Evolutionary conservation across 1,140 invertebrate genomes (phyloP).

Genomic region (Neodiprion lecontei): DNA sequence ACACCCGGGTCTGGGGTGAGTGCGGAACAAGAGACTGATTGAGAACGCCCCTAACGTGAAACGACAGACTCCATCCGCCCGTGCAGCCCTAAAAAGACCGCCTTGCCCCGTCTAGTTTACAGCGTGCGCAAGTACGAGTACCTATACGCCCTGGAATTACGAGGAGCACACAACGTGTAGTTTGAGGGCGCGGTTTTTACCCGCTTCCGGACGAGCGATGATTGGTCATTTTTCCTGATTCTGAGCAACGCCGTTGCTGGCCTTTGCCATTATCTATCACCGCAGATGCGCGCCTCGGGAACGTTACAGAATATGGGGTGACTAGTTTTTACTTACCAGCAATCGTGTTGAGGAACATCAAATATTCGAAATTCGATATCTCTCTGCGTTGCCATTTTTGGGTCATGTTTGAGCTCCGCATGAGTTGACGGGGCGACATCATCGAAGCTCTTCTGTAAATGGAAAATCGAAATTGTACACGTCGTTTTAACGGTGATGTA

Average conservation of each 20-base stretch:
- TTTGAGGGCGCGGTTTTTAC: too few species aligned
- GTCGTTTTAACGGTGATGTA: not conserved
- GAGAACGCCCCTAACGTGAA: conserved; percentile 61
- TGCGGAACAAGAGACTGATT: conserved; percentile 55
- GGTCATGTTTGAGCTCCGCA: conserved; percentile 99
- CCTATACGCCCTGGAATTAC: too few species aligned
- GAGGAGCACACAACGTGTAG: too few species aligned
- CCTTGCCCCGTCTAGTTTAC: not conserved
- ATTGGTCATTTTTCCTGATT: too few species aligned
- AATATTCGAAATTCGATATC: conserved; percentile 99
- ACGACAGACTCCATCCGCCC: conserved; percentile 60
- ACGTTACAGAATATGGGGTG: too few species aligned
- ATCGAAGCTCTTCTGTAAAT: conserved; percentile 88
- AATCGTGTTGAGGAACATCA: conserved; percentile 99
- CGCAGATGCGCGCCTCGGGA: not conserved
- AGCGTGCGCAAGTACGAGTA: too few species aligned
- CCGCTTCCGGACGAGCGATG: too few species aligned
- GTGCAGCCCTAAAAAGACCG: conserved; percentile 46
- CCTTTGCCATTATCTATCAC: too few species aligned
- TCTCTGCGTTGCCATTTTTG: conserved; percentile 99
- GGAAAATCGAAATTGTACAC: conserved; percentile 22
- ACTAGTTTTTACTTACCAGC: conserved; percentile 74
- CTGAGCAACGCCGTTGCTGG: too few species aligned
- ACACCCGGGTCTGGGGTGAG: conserved; percentile 1
- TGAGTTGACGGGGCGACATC: conserved; percentile 97